A percentile compares a stretch with the other conserved stretches of the same genome.
Conservation (phyloP, 2,113 vertebrate genomes). For the Pao palembangensis region DNA sequence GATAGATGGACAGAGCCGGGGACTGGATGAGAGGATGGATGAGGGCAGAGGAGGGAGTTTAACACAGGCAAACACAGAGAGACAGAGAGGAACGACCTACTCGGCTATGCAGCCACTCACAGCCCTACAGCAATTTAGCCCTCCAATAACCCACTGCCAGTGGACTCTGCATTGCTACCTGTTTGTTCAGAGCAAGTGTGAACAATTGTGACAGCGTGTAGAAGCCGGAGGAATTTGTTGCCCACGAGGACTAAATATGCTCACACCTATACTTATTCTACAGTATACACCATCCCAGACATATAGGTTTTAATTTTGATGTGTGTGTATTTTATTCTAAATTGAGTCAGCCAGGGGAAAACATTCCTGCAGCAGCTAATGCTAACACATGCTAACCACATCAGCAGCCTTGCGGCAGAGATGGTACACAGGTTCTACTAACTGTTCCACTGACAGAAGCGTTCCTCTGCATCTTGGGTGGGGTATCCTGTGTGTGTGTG, state of each 20-base stretch:
- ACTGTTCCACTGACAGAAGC: constrained; percentile 69
- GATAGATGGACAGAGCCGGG: constrained; percentile 96
- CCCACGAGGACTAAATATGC: too few relatives aligned
- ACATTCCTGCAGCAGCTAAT: too few relatives aligned
- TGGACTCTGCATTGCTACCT: constrained; percentile 82
- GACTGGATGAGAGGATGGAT: constrained; percentile 98
- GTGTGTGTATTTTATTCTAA: too few relatives aligned
- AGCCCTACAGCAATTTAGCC: constrained; percentile 94
- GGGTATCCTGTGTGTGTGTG: constrained; percentile 43
- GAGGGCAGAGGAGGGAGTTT: constrained; percentile 86
- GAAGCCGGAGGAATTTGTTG: constrained; percentile 25
- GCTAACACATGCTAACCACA: constrained; percentile 54
- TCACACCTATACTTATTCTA: too few relatives aligned
- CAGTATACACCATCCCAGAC: too few relatives aligned
- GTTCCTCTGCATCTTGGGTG: constrained; percentile 73
- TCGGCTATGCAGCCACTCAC: constrained; percentile 84
- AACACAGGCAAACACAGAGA: constrained; percentile 97
- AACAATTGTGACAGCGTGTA: constrained; percentile 57
- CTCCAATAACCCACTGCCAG: constrained; percentile 82
- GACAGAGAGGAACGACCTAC: constrained; percentile 97
- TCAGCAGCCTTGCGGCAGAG: constrained; percentile 67
- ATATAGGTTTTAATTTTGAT: too few relatives aligned
- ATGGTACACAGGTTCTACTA: constrained; percentile 56
- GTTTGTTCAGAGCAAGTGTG: constrained; percentile 74
- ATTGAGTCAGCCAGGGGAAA: too few relatives aligned